These are phyloP conservation scores for Gouania willdenowi DNA, from an alignment of 2,797 vertebrate species.

Conservation along the genomic window DNA sequence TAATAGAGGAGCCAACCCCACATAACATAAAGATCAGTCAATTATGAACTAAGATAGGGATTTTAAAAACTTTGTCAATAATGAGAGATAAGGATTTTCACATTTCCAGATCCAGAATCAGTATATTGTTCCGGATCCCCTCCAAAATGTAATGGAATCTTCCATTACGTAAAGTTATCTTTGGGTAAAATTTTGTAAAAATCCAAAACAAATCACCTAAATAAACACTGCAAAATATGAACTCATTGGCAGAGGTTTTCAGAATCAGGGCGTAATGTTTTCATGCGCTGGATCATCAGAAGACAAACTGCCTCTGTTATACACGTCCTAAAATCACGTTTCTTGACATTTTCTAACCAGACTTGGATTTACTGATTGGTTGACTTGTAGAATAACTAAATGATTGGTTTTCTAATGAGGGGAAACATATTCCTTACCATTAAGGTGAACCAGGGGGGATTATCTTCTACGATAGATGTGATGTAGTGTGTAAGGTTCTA, in stretches of 20 bases:
- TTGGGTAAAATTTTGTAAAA: too few relatives aligned
- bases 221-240: too few relatives aligned
- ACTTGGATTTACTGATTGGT: slow-evolving; percentile 44
- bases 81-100: too few relatives aligned
- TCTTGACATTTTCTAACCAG: slow-evolving; percentile 14
- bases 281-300: slow-evolving; percentile 18
- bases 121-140: too few relatives aligned
- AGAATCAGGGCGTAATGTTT: slow-evolving; percentile 39
- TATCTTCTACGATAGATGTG: slow-evolving; percentile 40
- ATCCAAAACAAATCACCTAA: slow-evolving; percentile 7
- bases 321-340: slow-evolving; percentile 14
- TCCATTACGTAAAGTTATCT: too few relatives aligned
- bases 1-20: too few relatives aligned
- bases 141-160: too few relatives aligned
- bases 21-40: too few relatives aligned
- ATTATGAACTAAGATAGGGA: too few relatives aligned
- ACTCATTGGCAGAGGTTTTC: slow-evolving; percentile 40
- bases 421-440: slow-evolving; percentile 53
- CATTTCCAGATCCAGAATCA: too few relatives aligned
- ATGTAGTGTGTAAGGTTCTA: slow-evolving; percentile 58
- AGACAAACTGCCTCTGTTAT: slow-evolving; percentile 36
- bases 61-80: too few relatives aligned
- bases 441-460: slow-evolving; percentile 22
- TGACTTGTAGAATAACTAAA: slow-evolving; percentile 36
- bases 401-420: slow-evolving; percentile 40